These are phyloP conservation scores for Calameuta pallipes DNA, from an alignment of 2,888 invertebrate genomes.

Conservation along the genomic window DNA sequence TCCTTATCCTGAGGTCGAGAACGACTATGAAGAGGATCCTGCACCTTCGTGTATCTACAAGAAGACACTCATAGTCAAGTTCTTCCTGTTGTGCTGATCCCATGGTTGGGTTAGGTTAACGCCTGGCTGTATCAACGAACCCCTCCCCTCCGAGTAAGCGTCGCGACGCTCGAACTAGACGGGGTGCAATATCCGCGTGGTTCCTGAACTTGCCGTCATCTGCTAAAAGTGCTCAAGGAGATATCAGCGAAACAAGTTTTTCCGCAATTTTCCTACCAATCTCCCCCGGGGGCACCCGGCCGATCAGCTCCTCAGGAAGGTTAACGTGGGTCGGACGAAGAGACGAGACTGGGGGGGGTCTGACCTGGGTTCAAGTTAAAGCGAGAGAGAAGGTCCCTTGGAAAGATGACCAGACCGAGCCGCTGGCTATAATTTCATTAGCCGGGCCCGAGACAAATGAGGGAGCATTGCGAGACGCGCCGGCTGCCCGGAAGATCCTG, in stretches of 20 bases:
- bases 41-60: neutral
- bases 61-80: neutral
- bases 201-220: constrained; percentile 46
- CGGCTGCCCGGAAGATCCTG: constrained; percentile 62
- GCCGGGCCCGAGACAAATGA: constrained; percentile 70
- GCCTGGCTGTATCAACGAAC: neutral
- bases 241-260: constrained; percentile 60
- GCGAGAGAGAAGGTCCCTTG: constrained; percentile 28
- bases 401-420: constrained; percentile 54
- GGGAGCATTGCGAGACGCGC: constrained; percentile 64
- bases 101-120: neutral
- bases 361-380: neutral
- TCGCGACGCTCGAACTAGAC: constrained; percentile 3
- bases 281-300: constrained; percentile 24
- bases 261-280: constrained; percentile 56
- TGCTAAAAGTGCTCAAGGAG: constrained; percentile 59
- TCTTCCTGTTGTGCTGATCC: neutral
- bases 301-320: constrained; percentile 8
- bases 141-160: neutral
- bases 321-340: constrained; percentile 21
- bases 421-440: constrained; percentile 71
- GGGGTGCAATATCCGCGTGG: constrained; percentile 13
- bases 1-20: neutral
- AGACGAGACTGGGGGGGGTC: constrained; percentile 19
- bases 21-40: neutral